These are phyloP conservation scores for Perognathus longimembris DNA, from an alignment of 2,113 vertebrate species.

Conservation along the genomic window DNA sequence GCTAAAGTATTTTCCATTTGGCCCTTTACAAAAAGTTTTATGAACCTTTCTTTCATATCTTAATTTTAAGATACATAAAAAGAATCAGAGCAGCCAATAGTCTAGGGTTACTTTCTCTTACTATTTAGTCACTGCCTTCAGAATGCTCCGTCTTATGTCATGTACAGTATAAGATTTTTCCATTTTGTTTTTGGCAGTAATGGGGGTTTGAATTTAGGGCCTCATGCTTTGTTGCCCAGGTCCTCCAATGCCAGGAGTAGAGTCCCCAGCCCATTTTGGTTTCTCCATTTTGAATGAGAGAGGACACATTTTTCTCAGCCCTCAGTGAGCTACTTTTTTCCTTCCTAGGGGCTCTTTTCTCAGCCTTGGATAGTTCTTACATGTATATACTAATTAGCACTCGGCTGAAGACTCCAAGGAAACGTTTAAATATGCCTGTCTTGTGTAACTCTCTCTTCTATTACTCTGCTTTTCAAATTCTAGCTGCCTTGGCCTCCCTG, in stretches of 20 bases:
- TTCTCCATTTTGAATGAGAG: not conserved
- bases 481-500: not conserved
- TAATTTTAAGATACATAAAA: slow-evolving; percentile 5
- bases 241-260: no score
- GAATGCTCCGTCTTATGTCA: not conserved
- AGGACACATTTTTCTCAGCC: not conserved
- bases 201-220: no score
- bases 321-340: not conserved
- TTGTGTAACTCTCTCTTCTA: not conserved
- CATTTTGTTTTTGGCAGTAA: no score
- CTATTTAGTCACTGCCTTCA: not conserved
- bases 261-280: no score
- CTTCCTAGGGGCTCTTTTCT: not conserved
- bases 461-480: not conserved
- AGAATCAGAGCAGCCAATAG: not conserved
- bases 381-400: not conserved
- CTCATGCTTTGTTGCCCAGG: no score
- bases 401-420: not conserved
- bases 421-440: not conserved
- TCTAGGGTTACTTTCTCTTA: not conserved
- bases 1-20: not conserved
- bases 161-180: not conserved
- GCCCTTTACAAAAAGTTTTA: not conserved
- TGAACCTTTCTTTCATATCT: slow-evolving; percentile 9
- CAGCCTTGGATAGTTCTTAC: not conserved